Evolutionary conservation across 2,113 vertebrate species (phyloP).

Genomic region (Ancistrus triradiatus): DNA sequence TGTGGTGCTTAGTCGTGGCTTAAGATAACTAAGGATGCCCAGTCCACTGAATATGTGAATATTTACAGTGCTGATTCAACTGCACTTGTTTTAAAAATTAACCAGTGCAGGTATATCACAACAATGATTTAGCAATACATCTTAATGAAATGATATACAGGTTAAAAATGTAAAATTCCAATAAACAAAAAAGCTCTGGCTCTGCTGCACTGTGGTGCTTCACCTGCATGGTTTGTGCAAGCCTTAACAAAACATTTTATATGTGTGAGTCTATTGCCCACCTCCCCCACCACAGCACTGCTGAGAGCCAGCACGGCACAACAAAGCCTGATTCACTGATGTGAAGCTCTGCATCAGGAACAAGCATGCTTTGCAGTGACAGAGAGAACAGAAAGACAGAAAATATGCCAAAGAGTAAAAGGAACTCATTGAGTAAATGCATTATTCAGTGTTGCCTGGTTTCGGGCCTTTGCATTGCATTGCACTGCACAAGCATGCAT

Average conservation of each 20-base stretch:
- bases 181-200: neutral
- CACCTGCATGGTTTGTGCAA: constrained; percentile 1
- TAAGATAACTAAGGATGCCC: neutral
- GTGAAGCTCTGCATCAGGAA: constrained; percentile 4
- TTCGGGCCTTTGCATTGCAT: neutral
- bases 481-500: neutral
- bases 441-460: neutral
- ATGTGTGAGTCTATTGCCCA: constrained; percentile 13
- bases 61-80: no score
- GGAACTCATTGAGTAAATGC: neutral
- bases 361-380: neutral
- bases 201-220: constrained; percentile 36
- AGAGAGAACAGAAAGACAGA: neutral
- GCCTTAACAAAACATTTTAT: constrained; percentile 7
- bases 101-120: constrained; percentile 14
- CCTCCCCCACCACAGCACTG: constrained; percentile 9
- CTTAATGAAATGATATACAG: no score
- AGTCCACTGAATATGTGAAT: no score
- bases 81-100: no score
- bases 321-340: constrained; percentile 29
- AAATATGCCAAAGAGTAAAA: no score
- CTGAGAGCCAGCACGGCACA: constrained; percentile 10
- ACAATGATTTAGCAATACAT: no score
- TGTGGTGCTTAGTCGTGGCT: no score
- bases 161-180: neutral